Evolutionary conservation across 2,113 vertebrate genomes (phyloP).

Genomic region (Naja naja): DNA sequence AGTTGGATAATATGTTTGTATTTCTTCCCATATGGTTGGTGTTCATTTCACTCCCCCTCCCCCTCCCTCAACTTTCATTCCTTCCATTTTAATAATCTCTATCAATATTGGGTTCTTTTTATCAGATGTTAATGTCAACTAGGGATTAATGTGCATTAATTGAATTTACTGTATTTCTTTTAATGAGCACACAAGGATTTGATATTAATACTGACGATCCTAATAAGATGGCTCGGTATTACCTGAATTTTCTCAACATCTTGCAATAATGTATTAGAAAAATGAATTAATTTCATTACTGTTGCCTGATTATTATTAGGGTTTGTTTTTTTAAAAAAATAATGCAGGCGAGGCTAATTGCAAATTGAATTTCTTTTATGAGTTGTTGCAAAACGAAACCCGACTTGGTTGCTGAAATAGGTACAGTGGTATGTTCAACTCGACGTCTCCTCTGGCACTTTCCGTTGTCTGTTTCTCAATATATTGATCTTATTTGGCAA

Average conservation of each 20-base stretch:
- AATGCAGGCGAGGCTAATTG: slow-evolving; percentile 39
- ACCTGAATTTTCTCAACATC: slow-evolving; percentile 85
- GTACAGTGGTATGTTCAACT: background rate
- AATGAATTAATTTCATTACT: slow-evolving; percentile 73
- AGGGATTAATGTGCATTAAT: slow-evolving; percentile 96
- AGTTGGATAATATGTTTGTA: slow-evolving; percentile 39
- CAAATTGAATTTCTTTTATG: slow-evolving; percentile 41
- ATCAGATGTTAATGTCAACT: slow-evolving; percentile 91
- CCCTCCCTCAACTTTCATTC: slow-evolving; percentile 28
- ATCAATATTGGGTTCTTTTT: slow-evolving; percentile 72
- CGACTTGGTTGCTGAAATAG: background rate
- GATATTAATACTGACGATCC: slow-evolving; percentile 90
- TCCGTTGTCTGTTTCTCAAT: background rate
- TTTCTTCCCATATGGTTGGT: slow-evolving; percentile 52
- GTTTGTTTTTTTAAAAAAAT: slow-evolving; percentile 53
- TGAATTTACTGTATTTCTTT: slow-evolving; percentile 93
- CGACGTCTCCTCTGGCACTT: background rate
- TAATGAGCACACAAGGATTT: slow-evolving; percentile 96
- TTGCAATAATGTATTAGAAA: slow-evolving; percentile 83
- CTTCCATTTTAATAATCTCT: slow-evolving; percentile 75
- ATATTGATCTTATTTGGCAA: background rate
- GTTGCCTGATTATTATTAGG: slow-evolving; percentile 16
- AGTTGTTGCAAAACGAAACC: slow-evolving; percentile 33
- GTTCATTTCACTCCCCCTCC: slow-evolving; percentile 39
- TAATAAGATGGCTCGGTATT: slow-evolving; percentile 84